phyloP scores from a whole-genome alignment of 1,140 invertebrate genomes.

The Eumeta japonica region DNA sequence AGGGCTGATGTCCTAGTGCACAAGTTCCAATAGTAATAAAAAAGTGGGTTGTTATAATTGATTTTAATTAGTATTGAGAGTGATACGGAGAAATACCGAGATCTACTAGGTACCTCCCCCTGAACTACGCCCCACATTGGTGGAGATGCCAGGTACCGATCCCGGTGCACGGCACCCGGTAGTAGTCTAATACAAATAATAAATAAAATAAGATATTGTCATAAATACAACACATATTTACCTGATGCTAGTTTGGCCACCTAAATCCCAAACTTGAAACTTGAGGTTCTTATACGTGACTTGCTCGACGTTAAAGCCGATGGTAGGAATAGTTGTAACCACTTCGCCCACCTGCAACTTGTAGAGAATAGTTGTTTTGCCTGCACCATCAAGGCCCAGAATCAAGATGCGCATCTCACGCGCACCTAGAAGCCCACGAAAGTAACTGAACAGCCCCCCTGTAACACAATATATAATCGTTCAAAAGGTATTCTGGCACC shows the following conservation, averaged over 20 bases:
- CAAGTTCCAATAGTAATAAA: too few relatives aligned
- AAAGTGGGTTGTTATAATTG: too few relatives aligned
- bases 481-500: too few relatives aligned
- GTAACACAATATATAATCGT: too few relatives aligned
- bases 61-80: too few relatives aligned
- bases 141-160: too few relatives aligned
- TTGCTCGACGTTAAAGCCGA: slow-evolving; percentile 98
- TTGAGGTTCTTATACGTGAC: slow-evolving; percentile 95
- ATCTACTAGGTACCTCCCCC: too few relatives aligned
- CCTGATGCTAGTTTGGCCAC: slow-evolving; percentile 92
- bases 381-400: slow-evolving; percentile 94
- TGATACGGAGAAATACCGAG: too few relatives aligned
- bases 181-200: too few relatives aligned
- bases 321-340: slow-evolving; percentile 96
- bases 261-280: slow-evolving; percentile 98
- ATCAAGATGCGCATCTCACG: slow-evolving; percentile 98
- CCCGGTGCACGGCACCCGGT: too few relatives aligned
- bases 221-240: slow-evolving; percentile 18
- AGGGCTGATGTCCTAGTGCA: too few relatives aligned
- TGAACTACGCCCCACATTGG: too few relatives aligned
- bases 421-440: slow-evolving; percentile 87
- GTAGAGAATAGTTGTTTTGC: slow-evolving; percentile 99
- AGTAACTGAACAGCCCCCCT: slow-evolving; percentile 96
- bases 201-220: not conserved
- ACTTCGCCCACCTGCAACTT: slow-evolving; percentile 98